Evolutionary conservation across 2,797 vertebrate species (phyloP).

Genomic region (Lacerta bilineata): DNA sequence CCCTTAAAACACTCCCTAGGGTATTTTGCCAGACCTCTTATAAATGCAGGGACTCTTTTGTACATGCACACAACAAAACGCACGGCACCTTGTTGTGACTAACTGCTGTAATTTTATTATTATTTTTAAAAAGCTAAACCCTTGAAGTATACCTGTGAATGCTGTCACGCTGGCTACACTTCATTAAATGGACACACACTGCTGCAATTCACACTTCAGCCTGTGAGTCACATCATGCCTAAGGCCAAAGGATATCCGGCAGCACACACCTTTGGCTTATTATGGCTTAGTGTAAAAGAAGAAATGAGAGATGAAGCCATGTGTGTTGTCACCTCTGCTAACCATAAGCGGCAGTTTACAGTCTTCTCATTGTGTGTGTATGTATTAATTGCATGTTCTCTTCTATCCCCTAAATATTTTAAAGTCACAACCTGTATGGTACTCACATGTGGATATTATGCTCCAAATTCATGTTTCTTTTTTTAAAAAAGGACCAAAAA

Average conservation of each 20-base stretch:
- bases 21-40: background rate
- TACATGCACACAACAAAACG: background rate
- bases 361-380: background rate
- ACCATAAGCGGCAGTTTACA: conserved; percentile 22
- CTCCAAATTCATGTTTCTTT: too few species aligned
- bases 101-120: conserved; percentile 11
- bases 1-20: background rate
- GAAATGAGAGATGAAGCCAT: conserved; percentile 11
- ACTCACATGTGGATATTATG: too few species aligned
- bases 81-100: background rate
- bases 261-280: background rate
- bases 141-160: background rate
- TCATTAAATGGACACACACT: background rate
- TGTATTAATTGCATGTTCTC: rapidly evolving
- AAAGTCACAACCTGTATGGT: too few species aligned
- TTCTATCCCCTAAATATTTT: rapidly evolving
- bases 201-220: background rate
- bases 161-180: background rate
- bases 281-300: background rate
- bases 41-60: background rate
- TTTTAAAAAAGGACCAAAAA: too few species aligned
- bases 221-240: conserved; percentile 48
- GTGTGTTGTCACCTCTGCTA: background rate
- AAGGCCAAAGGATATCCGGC: background rate
- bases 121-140: background rate